Conservation (phyloP, 2,113 vertebrate species). For the Laterallus jamaicensis region DNA sequence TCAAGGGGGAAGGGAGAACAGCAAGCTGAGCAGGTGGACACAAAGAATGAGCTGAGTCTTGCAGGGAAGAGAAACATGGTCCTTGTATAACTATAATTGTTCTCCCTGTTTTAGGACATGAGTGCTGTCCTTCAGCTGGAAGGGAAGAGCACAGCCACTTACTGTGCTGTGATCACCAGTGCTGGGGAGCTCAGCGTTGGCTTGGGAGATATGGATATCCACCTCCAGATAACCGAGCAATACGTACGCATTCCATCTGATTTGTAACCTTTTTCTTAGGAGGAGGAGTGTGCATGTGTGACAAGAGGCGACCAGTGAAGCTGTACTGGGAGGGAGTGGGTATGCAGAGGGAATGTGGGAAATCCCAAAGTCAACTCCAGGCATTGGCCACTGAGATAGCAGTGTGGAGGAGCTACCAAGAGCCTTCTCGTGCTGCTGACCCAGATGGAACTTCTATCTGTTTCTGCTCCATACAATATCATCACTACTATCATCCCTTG, state of each 20-base stretch:
- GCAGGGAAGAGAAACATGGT: background rate
- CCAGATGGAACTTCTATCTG: background rate
- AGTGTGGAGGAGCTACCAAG: background rate
- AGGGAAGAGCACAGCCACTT: constrained; percentile 67
- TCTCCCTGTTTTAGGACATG: constrained; percentile 66
- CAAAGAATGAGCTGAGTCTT: background rate
- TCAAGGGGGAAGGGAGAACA: background rate
- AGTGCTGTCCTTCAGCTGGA: constrained; percentile 42
- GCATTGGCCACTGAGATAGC: background rate
- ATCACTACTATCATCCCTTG: background rate
- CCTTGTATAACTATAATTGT: background rate
- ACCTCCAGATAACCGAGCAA: constrained; percentile 83
- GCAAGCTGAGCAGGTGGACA: background rate
- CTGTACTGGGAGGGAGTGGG: background rate
- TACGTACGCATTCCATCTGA: constrained; percentile 72
- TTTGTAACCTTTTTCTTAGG: background rate
- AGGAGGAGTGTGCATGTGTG: background rate
- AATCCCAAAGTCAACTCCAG: background rate
- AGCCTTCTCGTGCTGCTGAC: background rate
- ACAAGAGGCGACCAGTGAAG: background rate
- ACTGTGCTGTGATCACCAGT: constrained; percentile 70
- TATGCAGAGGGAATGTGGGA: background rate
- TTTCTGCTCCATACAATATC: background rate
- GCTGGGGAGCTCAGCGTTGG: constrained; percentile 85
- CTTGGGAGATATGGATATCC: constrained; percentile 91